These are phyloP conservation scores for Arctopsyche grandis DNA, from an alignment of 1,140 invertebrate species.

Conservation along the genomic window DNA sequence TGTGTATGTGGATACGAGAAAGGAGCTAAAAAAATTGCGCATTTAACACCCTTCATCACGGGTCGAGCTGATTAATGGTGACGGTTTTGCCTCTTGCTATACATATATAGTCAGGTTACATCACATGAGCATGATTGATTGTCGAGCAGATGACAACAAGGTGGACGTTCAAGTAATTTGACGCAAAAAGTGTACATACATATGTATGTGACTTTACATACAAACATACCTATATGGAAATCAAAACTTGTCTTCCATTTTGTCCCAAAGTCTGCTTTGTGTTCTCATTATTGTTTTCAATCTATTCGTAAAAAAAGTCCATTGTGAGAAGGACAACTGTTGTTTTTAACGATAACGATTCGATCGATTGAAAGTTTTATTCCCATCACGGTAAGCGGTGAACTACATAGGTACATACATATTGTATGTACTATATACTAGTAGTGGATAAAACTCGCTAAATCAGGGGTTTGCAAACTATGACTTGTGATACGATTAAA, in stretches of 20 bases:
- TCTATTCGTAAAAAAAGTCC: background rate
- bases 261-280: background rate
- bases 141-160: background rate
- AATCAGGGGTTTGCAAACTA: no score
- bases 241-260: background rate
- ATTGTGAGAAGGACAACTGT: background rate
- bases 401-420: background rate
- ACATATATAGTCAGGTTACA: background rate
- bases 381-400: background rate
- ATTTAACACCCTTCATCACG: slow-evolving; percentile 13
- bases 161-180: background rate
- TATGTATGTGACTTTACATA: no score
- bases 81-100: background rate
- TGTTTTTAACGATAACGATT: background rate
- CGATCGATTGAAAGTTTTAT: background rate
- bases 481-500: no score
- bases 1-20: no score
- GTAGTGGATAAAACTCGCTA: no score
- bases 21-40: background rate
- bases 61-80: slow-evolving; percentile 8
- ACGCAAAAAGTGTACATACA: background rate
- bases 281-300: background rate
- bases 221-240: no score
- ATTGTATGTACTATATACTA: no score
- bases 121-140: slow-evolving; percentile 11